Evolutionary conservation across 2,113 vertebrate genomes (phyloP), one percentile per base, ranked within the genome.

Genomic region (Cololabis saira): DNA sequence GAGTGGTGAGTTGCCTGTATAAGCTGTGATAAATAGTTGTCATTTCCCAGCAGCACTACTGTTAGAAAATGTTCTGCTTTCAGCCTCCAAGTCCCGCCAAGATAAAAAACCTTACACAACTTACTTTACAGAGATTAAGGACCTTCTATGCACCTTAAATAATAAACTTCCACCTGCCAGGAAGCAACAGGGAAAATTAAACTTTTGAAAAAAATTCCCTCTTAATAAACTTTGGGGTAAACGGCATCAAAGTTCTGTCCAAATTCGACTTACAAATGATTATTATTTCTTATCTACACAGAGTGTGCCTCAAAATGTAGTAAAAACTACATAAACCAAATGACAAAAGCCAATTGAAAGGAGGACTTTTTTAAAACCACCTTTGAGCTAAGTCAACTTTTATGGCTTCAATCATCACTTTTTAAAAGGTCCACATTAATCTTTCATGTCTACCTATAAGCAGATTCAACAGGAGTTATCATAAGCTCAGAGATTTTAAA

Each of bases 401-500:
- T 42, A 58, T 50, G 27, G 43, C 71, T 80, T 74, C 65, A 59
- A 71, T 76, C 69, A 40, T 51, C 61, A 69, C 72, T 75, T 78
- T 87, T 80, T 75, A 37, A 87, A 87, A 81, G 69, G 71, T 71
- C 59, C 49, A 42, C 69, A 83, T 88, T 86, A 76, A 88, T 88
- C 79, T 84, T 84, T 78, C 54, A 54, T 55, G 79, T 82, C 74
- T 65, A 80, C 70, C 65, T 84, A 64, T 64, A 87, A 89, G 89
- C 70, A 63, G 81, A 87, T 86, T 76, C 73, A 76, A 87, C 73
- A 77, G 57, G 53, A 82, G 84, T 77, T 73, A 88, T 81, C 74
- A 55, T 88, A 82, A 87, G 69, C 79, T 61, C 49, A 17, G 57
- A 76, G 79, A 89, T 79, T 86, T 84, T 56, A 51, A 73, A 87